Percentiles rank a stretch among this genome's conserved stretches.
Evolutionary conservation across 2,797 vertebrate genomes (phyloP).

Genomic region (Hafferia zeledoni): DNA sequence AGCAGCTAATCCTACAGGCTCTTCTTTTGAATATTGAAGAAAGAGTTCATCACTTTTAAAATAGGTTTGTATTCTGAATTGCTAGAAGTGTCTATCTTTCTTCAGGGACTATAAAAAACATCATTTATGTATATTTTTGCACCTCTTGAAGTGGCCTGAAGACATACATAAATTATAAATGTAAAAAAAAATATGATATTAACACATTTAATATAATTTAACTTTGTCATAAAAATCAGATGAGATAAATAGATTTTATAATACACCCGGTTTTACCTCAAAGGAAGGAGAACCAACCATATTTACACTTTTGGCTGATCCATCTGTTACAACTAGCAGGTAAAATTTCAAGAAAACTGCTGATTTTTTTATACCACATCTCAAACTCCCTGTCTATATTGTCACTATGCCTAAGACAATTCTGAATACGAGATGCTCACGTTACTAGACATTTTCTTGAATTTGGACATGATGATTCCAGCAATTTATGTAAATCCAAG

Average conservation of each 20-base stretch:
- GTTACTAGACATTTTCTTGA: neutral
- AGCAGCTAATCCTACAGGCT: neutral
- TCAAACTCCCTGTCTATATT: neutral
- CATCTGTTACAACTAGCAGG: neutral
- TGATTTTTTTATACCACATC: neutral
- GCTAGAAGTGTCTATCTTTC: neutral
- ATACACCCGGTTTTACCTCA: fast-evolving
- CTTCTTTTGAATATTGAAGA: neutral
- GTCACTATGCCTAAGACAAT: neutral
- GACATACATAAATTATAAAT: neutral
- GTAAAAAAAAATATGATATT: neutral
- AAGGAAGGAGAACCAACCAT: neutral
- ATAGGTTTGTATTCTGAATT: neutral
- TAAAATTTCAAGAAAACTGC: neutral
- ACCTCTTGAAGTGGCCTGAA: neutral
- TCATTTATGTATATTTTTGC: neutral
- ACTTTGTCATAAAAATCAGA: neutral
- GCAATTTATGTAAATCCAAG: neutral
- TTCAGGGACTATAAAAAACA: neutral
- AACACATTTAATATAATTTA: neutral
- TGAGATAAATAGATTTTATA: neutral
- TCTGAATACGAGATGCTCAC: neutral
- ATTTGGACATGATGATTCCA: neutral
- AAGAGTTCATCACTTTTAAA: neutral
- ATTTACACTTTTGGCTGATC: neutral